Base-by-base conservation (phyloP, 2,888 invertebrate genomes). In the Keiferia lycopersicella region DNA sequence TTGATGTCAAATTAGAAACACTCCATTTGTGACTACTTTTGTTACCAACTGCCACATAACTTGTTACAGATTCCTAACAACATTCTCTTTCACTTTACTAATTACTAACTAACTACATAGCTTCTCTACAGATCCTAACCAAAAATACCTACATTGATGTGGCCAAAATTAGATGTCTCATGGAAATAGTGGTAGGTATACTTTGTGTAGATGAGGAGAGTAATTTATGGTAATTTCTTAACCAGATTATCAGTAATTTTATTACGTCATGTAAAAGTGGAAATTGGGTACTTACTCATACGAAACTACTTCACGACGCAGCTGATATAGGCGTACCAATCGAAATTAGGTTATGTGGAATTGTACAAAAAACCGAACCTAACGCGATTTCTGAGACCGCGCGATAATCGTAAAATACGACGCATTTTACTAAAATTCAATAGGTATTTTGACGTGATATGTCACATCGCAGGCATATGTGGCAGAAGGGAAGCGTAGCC, bases 401-500 rank as follows among this genome's bases (percentile, higher is more conserved):
- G 45, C 64, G 58, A 64, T 62, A 51, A 53, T 73, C 69, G 67
- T 71, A 72, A 79, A 72, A 76, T 84, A 78, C 80, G 82, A 84
- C 84, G 86, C 84, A 87, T 83, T 84, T 82, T 73, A 71, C 73
- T 67, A 73, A 73, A 74, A 84, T 80, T 51, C 45, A 38, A 76
- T 77, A 72, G 69, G 77, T 78, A 80, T 80, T 87, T 88, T 88
- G 88, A 88, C 87, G 82, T 84, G 82, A 84, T 81, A 86, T 88
- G 90, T 88, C 90, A 90, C 80, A 83, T 81, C 80, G 79, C 78
- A 85, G 84, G 88, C 87, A 74, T 91, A 91, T 91, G 91, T 91
- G 91, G 91, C 91, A 91, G 79, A 80, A 76, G 69, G 75, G 76
- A 80, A 79, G 78, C 78, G 78, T 78, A 80, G 83, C 76, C 83